These are phyloP conservation scores for Epizoanthus rinbou DNA, from an alignment of 92 coral and sea anemone genomes.

Conservation along the genomic window DNA sequence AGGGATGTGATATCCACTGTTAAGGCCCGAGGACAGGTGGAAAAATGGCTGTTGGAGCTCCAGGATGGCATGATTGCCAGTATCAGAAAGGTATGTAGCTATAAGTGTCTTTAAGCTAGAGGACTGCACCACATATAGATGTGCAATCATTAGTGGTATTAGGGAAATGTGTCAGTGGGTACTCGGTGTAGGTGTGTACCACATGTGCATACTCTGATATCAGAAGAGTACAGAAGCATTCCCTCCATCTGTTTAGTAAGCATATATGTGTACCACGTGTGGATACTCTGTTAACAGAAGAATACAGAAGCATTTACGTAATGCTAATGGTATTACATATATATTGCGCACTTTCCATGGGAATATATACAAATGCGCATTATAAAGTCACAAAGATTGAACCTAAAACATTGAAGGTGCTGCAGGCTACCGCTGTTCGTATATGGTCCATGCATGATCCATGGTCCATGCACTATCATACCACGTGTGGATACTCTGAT, in stretches of 20 bases:
- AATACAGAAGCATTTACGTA: background rate
- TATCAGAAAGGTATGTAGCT: slow-evolving; percentile 76
- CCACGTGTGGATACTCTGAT: background rate
- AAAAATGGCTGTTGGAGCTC: slow-evolving; percentile 94
- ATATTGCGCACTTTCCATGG: no score
- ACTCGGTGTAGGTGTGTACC: background rate
- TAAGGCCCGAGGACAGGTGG: slow-evolving; percentile 99
- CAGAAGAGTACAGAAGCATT: no score
- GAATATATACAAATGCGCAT: no score
- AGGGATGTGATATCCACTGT: slow-evolving; percentile 89
- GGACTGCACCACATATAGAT: background rate
- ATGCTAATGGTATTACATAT: no score
- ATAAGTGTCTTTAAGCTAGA: background rate
- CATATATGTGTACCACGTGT: background rate
- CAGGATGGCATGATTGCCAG: slow-evolving; percentile 97
- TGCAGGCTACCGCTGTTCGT: no score
- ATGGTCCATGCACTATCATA: no score
- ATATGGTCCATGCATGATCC: no score
- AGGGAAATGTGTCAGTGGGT: background rate
- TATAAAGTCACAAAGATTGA: no score
- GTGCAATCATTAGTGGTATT: background rate
- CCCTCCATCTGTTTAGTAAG: no score
- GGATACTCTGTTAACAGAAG: background rate
- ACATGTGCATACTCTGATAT: background rate
- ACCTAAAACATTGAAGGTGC: no score